phyloP scores from a whole-genome alignment of 2,113 vertebrate species.

The Pterocles orientalis region DNA sequence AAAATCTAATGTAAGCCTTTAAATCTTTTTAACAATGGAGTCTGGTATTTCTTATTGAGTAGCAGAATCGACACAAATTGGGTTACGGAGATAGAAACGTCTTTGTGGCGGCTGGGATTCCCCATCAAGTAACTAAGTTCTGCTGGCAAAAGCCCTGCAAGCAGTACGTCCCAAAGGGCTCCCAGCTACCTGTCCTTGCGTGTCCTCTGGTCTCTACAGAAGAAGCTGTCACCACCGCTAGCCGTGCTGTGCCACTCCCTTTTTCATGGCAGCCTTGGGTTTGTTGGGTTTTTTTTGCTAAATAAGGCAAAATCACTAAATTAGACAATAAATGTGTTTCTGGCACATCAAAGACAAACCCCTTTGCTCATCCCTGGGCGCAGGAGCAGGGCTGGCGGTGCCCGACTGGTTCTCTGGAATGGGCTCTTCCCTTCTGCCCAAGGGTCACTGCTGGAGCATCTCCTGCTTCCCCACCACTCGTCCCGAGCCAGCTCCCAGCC shows the following conservation, averaged over 20 bases:
- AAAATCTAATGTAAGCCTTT: conserved; percentile 15
- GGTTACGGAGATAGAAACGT: conserved; percentile 6
- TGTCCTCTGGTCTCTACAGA: background rate
- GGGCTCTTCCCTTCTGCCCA: background rate
- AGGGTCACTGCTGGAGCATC: fast-evolving
- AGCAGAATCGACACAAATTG: background rate
- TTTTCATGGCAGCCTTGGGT: background rate
- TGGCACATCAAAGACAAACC: background rate
- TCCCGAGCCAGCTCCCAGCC: background rate
- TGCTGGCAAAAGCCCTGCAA: background rate
- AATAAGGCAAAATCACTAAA: background rate
- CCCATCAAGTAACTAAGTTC: background rate
- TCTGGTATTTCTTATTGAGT: conserved; percentile 11
- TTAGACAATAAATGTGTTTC: background rate
- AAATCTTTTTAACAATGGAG: background rate
- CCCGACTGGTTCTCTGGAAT: fast-evolving
- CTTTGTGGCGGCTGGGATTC: background rate
- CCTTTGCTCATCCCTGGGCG: background rate
- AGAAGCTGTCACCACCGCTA: background rate
- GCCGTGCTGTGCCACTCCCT: background rate
- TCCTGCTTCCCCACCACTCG: background rate
- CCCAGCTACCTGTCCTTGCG: background rate
- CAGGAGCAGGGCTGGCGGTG: background rate
- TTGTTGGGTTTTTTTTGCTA: background rate
- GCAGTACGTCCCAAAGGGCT: background rate